These are phyloP conservation scores for Varanus salvator DNA, from an alignment of 2,113 vertebrate genomes.

Conservation along the genomic window DNA sequence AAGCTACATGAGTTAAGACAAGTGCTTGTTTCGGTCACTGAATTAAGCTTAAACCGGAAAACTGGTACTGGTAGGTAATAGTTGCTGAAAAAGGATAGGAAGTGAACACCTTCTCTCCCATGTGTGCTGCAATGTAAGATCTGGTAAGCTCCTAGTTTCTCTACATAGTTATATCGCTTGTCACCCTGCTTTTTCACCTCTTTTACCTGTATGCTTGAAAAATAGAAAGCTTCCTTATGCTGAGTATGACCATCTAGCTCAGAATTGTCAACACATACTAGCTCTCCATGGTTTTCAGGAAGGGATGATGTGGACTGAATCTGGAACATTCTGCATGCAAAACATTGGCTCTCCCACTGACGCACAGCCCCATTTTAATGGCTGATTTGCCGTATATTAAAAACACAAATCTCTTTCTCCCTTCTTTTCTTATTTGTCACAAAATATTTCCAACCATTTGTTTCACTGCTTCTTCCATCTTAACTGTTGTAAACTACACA, in stretches of 20 bases:
- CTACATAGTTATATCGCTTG: neutral
- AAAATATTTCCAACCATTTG: neutral
- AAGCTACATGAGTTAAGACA: neutral
- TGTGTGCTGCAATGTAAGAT: neutral
- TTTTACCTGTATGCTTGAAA: neutral
- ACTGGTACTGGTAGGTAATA: neutral
- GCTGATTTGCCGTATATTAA: too few species aligned
- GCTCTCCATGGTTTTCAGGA: too few species aligned
- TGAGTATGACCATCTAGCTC: too few species aligned
- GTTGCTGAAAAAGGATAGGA: neutral
- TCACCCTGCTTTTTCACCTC: neutral
- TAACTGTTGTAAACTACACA: neutral
- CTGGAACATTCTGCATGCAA: too few species aligned
- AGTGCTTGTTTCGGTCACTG: neutral
- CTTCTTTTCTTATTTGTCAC: neutral
- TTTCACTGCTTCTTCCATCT: neutral
- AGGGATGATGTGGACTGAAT: too few species aligned
- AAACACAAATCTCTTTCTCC: neutral
- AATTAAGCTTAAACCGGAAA: neutral
- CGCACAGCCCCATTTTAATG: too few species aligned
- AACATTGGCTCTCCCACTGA: too few species aligned
- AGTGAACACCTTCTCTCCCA: neutral
- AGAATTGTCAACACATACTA: too few species aligned
- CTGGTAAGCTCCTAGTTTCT: neutral
- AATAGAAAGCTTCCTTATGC: too few species aligned